These are phyloP conservation scores for Poecile montanus DNA, from an alignment of 2,797 vertebrate species.

Conservation along the genomic window DNA sequence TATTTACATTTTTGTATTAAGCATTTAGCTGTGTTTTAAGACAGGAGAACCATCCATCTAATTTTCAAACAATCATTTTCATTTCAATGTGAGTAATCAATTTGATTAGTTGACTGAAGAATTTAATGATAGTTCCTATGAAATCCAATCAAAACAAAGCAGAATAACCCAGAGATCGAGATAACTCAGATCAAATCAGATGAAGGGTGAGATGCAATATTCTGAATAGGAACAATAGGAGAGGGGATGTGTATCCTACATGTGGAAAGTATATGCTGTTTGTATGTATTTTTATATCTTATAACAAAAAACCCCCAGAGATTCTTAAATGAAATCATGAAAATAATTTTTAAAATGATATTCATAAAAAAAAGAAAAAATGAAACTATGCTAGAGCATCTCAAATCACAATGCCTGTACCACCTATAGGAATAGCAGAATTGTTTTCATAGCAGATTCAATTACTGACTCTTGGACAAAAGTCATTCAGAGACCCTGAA, in stretches of 20 bases:
- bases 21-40: background rate
- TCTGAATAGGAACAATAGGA: background rate
- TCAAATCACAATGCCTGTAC: background rate
- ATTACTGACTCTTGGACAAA: background rate
- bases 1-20: background rate
- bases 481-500: background rate
- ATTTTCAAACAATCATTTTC: background rate
- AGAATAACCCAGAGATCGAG: background rate
- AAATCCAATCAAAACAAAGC: background rate
- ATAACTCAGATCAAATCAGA: background rate
- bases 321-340: background rate
- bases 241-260: background rate
- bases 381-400: background rate
- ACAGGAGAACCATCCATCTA: background rate
- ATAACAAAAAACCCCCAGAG: background rate
- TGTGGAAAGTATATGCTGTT: background rate
- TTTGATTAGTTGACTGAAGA: background rate
- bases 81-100: background rate
- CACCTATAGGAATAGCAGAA: background rate
- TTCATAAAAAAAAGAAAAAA: background rate
- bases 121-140: background rate
- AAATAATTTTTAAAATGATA: background rate
- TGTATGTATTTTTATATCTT: background rate
- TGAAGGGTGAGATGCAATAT: background rate
- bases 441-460: background rate